phyloP scores from a whole-genome alignment of 2,113 vertebrate genomes.

The Dipodomys merriami region DNA sequence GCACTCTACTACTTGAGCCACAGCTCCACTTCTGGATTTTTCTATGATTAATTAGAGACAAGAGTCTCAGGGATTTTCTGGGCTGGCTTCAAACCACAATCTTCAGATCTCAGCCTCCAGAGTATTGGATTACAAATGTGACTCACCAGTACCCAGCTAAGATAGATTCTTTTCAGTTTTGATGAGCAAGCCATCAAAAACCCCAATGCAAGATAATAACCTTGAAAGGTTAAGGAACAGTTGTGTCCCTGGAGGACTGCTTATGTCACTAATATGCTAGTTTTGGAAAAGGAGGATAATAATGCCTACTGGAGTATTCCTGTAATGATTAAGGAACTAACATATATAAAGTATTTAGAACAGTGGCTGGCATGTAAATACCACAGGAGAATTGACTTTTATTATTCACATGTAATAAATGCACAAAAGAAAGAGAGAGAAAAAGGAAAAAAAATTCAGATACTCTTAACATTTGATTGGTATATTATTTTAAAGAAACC shows the following conservation, averaged over 20 bases:
- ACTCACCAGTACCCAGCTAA: not conserved
- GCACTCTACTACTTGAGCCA: too few relatives aligned
- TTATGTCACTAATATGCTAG: not conserved
- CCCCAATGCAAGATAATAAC: not conserved
- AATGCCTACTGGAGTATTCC: not conserved
- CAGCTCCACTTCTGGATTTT: too few relatives aligned
- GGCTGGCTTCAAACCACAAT: too few relatives aligned
- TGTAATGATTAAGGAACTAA: not conserved
- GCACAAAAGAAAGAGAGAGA: not conserved
- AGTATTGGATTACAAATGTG: too few relatives aligned
- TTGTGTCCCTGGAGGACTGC: not conserved
- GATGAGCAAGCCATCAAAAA: not conserved
- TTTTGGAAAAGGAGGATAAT: not conserved
- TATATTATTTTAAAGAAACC: conserved; percentile 52
- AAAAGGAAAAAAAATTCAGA: not conserved
- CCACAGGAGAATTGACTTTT: not conserved
- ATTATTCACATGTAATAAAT: not conserved
- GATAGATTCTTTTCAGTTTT: not conserved
- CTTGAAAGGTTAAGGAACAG: not conserved
- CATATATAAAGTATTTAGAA: not conserved
- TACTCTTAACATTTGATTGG: conserved; percentile 8
- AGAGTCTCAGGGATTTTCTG: too few relatives aligned
- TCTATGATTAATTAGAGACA: too few relatives aligned
- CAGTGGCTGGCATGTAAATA: not conserved
- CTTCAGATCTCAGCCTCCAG: too few relatives aligned